Evolutionary conservation across 2,888 invertebrate species (phyloP).

Genomic region (Leptinotarsa rubiginosa): DNA sequence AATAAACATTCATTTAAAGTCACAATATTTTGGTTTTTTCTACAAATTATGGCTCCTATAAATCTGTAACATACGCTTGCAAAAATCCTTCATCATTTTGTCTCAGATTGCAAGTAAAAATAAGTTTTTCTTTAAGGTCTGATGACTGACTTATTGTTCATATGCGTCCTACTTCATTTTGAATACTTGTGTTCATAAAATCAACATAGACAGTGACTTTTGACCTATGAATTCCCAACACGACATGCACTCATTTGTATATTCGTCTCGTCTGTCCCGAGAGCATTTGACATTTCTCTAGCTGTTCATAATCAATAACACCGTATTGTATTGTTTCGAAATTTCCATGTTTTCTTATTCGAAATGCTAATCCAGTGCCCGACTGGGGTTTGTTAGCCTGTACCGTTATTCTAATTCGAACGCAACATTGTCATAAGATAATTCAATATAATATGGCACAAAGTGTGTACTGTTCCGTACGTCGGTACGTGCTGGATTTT

Average conservation of each 20-base stretch:
- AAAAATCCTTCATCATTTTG: too few species aligned
- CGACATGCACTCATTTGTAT: constrained; percentile 5
- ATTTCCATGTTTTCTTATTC: constrained; percentile 30
- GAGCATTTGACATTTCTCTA: constrained; percentile 16
- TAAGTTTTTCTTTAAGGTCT: too few species aligned
- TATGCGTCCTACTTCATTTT: neutral
- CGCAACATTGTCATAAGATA: constrained; percentile 14
- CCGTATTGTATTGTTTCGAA: constrained; percentile 28
- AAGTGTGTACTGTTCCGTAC: neutral
- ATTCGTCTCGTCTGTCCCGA: constrained; percentile 17
- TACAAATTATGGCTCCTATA: too few species aligned
- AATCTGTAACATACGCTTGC: too few species aligned
- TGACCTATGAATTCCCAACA: constrained; percentile 8
- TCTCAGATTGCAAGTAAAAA: too few species aligned
- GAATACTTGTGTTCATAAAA: neutral
- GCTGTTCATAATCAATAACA: constrained; percentile 28
- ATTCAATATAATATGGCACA: neutral
- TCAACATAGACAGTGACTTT: neutral
- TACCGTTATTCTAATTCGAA: constrained; percentile 13
- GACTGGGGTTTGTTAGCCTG: constrained; percentile 13
- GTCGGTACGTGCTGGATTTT: constrained; percentile 21
- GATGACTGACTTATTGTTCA: neutral
- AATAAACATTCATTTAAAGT: too few species aligned
- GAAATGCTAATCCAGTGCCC: constrained; percentile 31
- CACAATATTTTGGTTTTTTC: too few species aligned